A percentile compares a stretch with the other conserved stretches of the same genome.
Conservation (phyloP, 2,888 invertebrate species). For the Drosophila conformis region DNA sequence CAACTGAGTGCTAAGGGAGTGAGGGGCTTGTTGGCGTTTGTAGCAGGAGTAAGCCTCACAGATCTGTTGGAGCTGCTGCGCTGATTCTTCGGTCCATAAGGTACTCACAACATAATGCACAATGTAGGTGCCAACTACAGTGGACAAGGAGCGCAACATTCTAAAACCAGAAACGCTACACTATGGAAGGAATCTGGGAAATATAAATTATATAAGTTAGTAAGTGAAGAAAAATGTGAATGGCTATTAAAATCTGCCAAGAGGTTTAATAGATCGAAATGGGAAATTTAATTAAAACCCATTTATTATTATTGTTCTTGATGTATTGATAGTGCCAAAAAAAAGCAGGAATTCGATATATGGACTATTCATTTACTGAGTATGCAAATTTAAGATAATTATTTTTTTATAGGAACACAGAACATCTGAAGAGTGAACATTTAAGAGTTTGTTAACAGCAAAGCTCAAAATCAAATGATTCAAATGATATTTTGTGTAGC, state of each 20-base stretch:
- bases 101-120: constrained; percentile 27
- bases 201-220: too few species aligned
- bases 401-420: not conserved
- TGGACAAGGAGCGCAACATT: constrained; percentile 11
- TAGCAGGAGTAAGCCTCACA: not conserved
- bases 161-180: not conserved
- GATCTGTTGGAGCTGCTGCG: constrained; percentile 10
- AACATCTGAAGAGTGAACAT: not conserved
- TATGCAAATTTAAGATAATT: not conserved
- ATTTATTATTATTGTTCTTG: not conserved
- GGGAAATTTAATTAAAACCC: not conserved
- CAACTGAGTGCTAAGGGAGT: not conserved
- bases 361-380: not conserved
- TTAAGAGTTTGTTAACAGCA: not conserved
- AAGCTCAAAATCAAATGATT: not conserved
- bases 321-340: not conserved
- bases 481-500: not conserved
- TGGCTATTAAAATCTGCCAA: not conserved
- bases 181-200: not conserved
- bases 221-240: not conserved
- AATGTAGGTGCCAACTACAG: constrained; percentile 50
- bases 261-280: not conserved
- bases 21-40: not conserved
- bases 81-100: constrained; percentile 5
- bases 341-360: not conserved